phyloP scores from a whole-genome alignment of 2,113 vertebrate genomes.

The Caloenas nicobarica region DNA sequence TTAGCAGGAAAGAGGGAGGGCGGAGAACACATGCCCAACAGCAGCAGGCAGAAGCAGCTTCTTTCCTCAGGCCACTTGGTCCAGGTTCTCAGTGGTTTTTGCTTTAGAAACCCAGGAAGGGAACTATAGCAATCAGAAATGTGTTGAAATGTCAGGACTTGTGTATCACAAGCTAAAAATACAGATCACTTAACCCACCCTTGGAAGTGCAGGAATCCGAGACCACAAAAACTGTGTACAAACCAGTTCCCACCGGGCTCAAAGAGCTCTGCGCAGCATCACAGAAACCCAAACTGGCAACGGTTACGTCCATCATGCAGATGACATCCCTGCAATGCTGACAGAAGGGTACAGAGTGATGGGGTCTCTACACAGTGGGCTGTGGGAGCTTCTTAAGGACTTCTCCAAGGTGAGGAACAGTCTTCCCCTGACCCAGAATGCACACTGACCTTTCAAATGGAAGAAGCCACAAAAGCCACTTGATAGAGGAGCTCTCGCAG shows the following conservation, averaged over 20 bases:
- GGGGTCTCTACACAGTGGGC: background rate
- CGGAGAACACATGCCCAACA: background rate
- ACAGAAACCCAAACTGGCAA: background rate
- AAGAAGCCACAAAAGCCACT: background rate
- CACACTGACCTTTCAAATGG: background rate
- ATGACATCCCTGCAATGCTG: background rate
- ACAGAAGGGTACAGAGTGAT: background rate
- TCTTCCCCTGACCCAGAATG: background rate
- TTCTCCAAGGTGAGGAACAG: background rate
- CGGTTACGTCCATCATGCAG: background rate
- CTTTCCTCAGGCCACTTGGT: background rate
- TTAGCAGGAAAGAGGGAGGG: background rate
- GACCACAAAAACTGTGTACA: background rate
- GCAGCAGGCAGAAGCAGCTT: background rate
- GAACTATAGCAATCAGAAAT: background rate
- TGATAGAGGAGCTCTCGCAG: background rate
- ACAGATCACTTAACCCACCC: background rate
- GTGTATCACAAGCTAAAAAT: background rate
- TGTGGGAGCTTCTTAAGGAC: background rate
- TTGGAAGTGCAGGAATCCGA: background rate
- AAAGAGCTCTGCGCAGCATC: background rate
- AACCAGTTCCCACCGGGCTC: background rate
- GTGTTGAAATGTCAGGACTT: background rate
- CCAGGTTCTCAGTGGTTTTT: background rate
- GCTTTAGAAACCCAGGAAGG: background rate